A percentile compares a stretch with the other conserved stretches of the same genome.
These are phyloP conservation scores for Beris chalybata DNA, from an alignment of 2,888 invertebrate species.

Conservation along the genomic window DNA sequence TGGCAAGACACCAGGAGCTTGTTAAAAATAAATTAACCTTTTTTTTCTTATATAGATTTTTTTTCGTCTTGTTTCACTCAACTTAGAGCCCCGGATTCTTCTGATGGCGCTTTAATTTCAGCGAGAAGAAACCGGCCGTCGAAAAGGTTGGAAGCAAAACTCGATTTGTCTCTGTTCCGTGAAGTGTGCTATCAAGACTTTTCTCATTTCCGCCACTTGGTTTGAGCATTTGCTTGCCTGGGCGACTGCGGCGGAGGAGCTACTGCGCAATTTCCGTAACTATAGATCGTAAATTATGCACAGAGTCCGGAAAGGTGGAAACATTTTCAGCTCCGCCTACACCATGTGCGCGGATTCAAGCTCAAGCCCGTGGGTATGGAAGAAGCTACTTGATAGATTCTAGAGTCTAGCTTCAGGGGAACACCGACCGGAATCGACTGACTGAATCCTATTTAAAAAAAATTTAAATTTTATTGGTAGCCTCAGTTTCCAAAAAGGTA, in stretches of 20 bases:
- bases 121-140: too few relatives aligned
- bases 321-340: constrained; percentile 11
- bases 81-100: too few relatives aligned
- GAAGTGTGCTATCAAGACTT: not conserved
- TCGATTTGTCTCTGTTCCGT: constrained; percentile 16
- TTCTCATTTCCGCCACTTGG: not conserved
- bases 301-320: constrained; percentile 10
- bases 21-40: constrained; percentile 34
- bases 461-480: not conserved
- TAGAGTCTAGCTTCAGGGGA: not conserved
- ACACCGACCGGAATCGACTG: constrained; percentile 3
- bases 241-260: not conserved
- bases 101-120: too few relatives aligned
- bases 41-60: constrained; percentile 27
- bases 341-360: not conserved
- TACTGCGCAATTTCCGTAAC: constrained; percentile 23
- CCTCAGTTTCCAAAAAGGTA: constrained; percentile 9
- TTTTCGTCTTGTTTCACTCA: not conserved
- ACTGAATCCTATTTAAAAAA: constrained; percentile 18
- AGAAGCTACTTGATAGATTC: not conserved
- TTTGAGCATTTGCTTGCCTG: too few relatives aligned
- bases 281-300: not conserved
- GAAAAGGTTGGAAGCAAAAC: not conserved
- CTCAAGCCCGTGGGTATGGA: not conserved
- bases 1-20: constrained; percentile 21